Evolutionary conservation across 2,888 invertebrate species (phyloP).

Genomic region (Eupithecia insigniata): DNA sequence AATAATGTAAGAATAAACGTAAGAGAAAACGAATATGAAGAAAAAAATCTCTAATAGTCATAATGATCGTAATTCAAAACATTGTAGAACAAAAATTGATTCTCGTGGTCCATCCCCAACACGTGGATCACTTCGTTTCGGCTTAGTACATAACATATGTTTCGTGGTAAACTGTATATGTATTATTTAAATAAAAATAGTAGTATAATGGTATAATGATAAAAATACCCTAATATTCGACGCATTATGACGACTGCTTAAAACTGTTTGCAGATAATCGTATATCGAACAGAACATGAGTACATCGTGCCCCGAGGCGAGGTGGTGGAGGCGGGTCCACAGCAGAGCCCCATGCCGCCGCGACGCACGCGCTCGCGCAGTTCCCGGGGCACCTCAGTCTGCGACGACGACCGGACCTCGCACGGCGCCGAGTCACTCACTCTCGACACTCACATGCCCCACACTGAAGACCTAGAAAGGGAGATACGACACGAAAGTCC

Average conservation of each 20-base stretch:
- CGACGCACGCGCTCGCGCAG: constrained; percentile 83
- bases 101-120: no score
- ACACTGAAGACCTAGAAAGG: constrained; percentile 64
- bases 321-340: constrained; percentile 61
- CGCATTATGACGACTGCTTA: constrained; percentile 1
- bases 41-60: no score
- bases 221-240: neutral
- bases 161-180: no score
- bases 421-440: constrained; percentile 88
- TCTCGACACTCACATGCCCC: constrained; percentile 75
- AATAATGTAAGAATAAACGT: no score
- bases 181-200: no score
- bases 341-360: constrained; percentile 83
- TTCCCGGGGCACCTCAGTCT: constrained; percentile 82
- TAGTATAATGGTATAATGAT: no score
- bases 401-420: constrained; percentile 89
- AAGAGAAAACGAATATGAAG: no score
- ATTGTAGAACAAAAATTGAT: no score
- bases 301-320: constrained; percentile 84
- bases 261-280: constrained; percentile 82
- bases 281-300: constrained; percentile 87
- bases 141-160: no score
- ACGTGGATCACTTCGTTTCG: no score
- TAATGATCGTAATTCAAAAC: no score
- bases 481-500: constrained; percentile 78